Evolutionary conservation across 2,113 vertebrate species (phyloP).

Genomic region (Capricornis sumatraensis): DNA sequence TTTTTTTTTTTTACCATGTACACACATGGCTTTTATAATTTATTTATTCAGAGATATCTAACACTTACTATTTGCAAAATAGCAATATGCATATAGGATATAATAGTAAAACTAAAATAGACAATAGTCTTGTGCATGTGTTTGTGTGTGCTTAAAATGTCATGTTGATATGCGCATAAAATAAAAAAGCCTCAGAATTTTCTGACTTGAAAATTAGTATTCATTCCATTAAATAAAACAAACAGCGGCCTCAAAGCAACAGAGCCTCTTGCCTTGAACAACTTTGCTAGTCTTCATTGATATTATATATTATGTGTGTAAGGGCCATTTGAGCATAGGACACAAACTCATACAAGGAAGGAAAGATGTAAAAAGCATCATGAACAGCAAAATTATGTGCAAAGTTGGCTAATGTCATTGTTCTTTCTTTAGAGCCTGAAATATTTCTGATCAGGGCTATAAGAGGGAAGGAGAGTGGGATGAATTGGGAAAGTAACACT

Average conservation of each 20-base stretch:
- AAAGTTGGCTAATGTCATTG: neutral
- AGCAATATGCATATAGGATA: neutral
- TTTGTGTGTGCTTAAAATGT: neutral
- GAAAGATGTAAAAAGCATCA: neutral
- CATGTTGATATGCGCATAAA: neutral
- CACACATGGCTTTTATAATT: neutral
- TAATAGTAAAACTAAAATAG: neutral
- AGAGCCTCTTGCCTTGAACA: neutral
- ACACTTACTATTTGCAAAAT: neutral
- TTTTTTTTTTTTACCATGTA: neutral
- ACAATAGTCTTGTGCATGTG: neutral
- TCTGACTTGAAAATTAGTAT: neutral
- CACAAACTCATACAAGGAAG: neutral
- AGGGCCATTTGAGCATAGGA: neutral
- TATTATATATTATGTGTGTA: neutral
- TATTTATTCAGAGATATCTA: neutral
- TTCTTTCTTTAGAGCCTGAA: neutral
- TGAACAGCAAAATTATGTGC: neutral
- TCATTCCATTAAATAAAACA: neutral
- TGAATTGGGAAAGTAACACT: neutral
- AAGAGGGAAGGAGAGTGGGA: neutral
- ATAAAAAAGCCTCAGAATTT: neutral
- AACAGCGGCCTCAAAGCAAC: neutral
- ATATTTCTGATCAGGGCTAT: neutral
- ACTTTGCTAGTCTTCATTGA: neutral